phyloP scores from a whole-genome alignment of 2,113 vertebrate species.

The Zingel zingel region DNA sequence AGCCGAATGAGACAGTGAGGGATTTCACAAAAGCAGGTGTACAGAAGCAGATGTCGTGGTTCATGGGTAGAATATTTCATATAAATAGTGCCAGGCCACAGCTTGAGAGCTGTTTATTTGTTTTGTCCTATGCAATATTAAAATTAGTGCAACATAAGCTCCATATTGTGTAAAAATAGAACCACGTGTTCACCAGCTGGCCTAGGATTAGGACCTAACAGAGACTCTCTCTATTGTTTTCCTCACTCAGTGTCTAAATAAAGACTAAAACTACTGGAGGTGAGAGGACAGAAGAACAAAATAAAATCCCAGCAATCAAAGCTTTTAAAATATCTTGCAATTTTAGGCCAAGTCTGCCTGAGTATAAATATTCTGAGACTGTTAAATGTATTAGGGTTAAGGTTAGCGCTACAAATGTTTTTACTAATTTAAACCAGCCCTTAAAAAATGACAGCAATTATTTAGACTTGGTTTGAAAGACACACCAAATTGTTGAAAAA shows the following conservation, averaged over 20 bases:
- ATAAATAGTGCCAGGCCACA: conserved; percentile 47
- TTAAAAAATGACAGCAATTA: background rate
- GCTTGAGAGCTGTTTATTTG: conserved; percentile 42
- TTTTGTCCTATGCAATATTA: conserved; percentile 42
- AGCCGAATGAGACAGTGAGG: conserved; percentile 1
- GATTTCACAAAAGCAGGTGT: conserved; percentile 40
- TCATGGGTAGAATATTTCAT: conserved; percentile 23
- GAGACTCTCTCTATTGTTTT: conserved; percentile 24
- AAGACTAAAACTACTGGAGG: conserved; percentile 43
- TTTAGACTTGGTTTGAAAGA: no score
- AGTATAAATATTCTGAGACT: background rate
- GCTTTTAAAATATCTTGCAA: conserved; percentile 6
- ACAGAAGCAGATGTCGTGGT: conserved; percentile 32
- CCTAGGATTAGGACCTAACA: conserved; percentile 52
- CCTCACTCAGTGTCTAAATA: conserved; percentile 55
- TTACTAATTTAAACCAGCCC: background rate
- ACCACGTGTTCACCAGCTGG: conserved; percentile 51
- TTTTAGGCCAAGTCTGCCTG: background rate
- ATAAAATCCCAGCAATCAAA: conserved; percentile 34
- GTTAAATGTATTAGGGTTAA: background rate
- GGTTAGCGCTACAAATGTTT: conserved; percentile 2
- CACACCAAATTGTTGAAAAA: no score
- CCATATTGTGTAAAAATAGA: conserved; percentile 63
- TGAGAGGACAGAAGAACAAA: conserved; percentile 2
- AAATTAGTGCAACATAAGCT: conserved; percentile 52